phyloP scores from a whole-genome alignment of 1,140 invertebrate species.

The Episyrphus balteatus region DNA sequence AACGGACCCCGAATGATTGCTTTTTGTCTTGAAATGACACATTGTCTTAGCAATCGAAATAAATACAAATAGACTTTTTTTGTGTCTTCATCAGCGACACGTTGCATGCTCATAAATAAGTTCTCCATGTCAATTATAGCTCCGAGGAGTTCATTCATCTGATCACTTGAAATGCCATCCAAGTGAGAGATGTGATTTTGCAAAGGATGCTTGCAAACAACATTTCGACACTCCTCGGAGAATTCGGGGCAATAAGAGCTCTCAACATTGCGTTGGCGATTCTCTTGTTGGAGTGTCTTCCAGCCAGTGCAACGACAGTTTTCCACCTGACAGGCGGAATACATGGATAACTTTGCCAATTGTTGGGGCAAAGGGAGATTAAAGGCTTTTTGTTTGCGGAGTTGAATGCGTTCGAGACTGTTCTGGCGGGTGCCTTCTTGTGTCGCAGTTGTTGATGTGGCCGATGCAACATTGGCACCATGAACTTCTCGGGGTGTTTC shows the following conservation, averaged over 20 bases:
- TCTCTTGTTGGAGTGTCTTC: constrained; percentile 62
- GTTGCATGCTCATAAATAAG: constrained; percentile 80
- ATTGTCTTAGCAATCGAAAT: constrained; percentile 76
- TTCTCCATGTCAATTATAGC: constrained; percentile 91
- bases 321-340: constrained; percentile 69
- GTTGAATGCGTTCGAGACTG: constrained; percentile 76
- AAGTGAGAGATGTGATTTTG: constrained; percentile 68
- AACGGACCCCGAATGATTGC: constrained; percentile 75
- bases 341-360: constrained; percentile 77
- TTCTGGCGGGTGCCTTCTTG: constrained; percentile 57
- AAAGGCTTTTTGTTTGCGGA: constrained; percentile 60
- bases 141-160: constrained; percentile 71
- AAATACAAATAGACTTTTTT: constrained; percentile 85
- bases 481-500: too few species aligned
- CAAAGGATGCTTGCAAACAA: constrained; percentile 66
- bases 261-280: constrained; percentile 32
- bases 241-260: constrained; percentile 33
- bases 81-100: constrained; percentile 80
- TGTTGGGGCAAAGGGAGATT: constrained; percentile 74
- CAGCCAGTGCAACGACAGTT: constrained; percentile 80
- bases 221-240: constrained; percentile 36
- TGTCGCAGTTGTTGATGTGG: constrained; percentile 11
- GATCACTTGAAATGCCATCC: constrained; percentile 56
- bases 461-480: too few species aligned
- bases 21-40: constrained; percentile 67